Base-by-base conservation (phyloP, 2,888 invertebrate genomes). In the Cybosia mesomella region DNA sequence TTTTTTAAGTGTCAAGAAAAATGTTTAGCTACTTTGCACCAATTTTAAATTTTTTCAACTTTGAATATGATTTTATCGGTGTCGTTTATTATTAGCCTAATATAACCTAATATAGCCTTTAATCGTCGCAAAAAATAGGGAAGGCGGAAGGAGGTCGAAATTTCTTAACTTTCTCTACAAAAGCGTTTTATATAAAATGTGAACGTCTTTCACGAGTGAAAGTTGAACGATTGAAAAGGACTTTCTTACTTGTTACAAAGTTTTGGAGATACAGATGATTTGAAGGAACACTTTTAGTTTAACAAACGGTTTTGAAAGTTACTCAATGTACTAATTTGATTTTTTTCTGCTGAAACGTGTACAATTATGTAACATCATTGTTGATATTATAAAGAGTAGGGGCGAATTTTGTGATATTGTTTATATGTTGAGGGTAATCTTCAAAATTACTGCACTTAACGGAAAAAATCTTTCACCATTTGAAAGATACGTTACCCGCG, bases 1-100 rank as follows among this genome's bases (percentile, higher is more conserved):
- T 67, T 79, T 76, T 72, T 76, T 60, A 62, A 68, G 74, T 78
- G 74, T 74, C 34, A 68, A 63, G 34, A 21, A 59, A 78, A 74
- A 71, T 71, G 69, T 66, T 71, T 55, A 36, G 53, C 61, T 74
- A 66, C 76, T 74, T 72, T 76, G 68, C 68, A 62, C 60, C 32
- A 22, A 43, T 61, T 28, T 64, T 66, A 7, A 53, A 18, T 8
- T n/a, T 24, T 9, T 24, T 24, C 43, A 43, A 8, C 43, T 39
- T 39, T 60, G 39, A 60, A 43, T 43, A 43, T 10, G 4, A 11
- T 24, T 11, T 43, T 18, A 43, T 4, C 18, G 22, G 3, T 59
- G 13, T 39, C 7, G 34, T n/a, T n/a, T 34, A 5, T 2, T 36
- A 13, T 36, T 1, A 3, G 8, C 8, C 5, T 4, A 28, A 28